phyloP scores from a whole-genome alignment of 2,113 vertebrate genomes.

The Panthera uncia region DNA sequence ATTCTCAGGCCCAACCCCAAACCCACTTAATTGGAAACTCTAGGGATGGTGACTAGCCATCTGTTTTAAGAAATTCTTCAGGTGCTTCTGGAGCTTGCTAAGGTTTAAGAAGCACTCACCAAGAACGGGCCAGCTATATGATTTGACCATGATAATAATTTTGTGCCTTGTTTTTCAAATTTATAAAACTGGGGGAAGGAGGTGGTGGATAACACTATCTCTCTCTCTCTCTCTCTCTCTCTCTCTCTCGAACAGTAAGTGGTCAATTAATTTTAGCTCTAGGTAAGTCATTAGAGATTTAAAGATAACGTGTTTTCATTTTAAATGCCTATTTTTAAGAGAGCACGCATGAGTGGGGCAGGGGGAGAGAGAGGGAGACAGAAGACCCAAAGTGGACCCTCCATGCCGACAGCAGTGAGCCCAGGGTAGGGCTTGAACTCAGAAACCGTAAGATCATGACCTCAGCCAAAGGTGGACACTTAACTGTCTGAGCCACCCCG shows the following conservation, averaged over 20 bases:
- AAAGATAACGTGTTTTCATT: not conserved
- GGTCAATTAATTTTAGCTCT: not conserved
- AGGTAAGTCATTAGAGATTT: not conserved
- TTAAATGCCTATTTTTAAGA: too few relatives aligned
- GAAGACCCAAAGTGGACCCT: too few relatives aligned
- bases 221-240: not conserved
- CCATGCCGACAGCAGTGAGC: too few relatives aligned
- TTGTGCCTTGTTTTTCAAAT: not conserved
- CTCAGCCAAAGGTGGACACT: too few relatives aligned
- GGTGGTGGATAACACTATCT: not conserved
- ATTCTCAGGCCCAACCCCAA: not conserved
- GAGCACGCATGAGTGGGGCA: too few relatives aligned
- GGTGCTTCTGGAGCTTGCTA: not conserved
- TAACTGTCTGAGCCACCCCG: too few relatives aligned
- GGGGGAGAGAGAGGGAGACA: too few relatives aligned
- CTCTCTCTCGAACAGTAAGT: not conserved
- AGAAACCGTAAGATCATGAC: too few relatives aligned
- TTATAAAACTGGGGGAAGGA: not conserved
- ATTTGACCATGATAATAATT: not conserved
- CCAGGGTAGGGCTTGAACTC: too few relatives aligned
- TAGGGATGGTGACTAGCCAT: not conserved
- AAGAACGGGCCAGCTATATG: not conserved
- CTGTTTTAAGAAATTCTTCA: not conserved
- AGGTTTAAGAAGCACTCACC: not conserved
- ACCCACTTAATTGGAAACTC: not conserved